Evolutionary conservation across 2,797 vertebrate genomes (phyloP), one percentile per base, ranked within the genome.

Genomic region (Staurois parvus): DNA sequence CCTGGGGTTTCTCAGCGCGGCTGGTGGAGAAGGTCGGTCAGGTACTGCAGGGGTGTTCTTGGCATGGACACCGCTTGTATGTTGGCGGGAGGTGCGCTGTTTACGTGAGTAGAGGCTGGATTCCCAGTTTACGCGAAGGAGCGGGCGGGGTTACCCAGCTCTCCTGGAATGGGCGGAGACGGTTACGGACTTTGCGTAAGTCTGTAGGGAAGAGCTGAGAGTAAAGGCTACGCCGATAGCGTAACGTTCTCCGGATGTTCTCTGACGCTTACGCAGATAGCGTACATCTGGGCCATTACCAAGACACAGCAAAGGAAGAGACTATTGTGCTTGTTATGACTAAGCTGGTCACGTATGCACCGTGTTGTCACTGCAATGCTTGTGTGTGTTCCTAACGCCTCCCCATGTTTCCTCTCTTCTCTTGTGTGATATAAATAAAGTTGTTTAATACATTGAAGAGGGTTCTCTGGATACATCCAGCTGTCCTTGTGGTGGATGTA

Each of bases 21-120:
- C 3, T n/a, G 45, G 1, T 62, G 42, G 7, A 32, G 29, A 52
- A 37, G 15, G 59, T 12, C n/a, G 1, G 6, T 2, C 8, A 30
- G 72, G 42, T n/a, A 30, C 7, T 28, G 73, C 79, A 24, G 52
- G 8, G 26, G 45, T 4, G 28, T 26, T 72, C 21, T 12, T 19
- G 81, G 72, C 42, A 13, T 40, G 26, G 45, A 37, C 13, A 26
- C 30, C 6, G 48, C 32, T 26, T 19, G n/a, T 24, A 9, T 74
- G 77, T 74, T 85, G 84, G 84, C 76, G 84, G 76, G 70, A 80
- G 84, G 59, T 79, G 68, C n/a, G 15, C 76, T 80, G 84, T 84
- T 79, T 79, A 73, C 40, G 52, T 79, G 32, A 56, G 7, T 8
- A 19, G 9, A 40, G 45, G 26, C 32, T 42, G 67, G 68, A 19